These are phyloP conservation scores for Macaria notata DNA, from an alignment of 2,888 invertebrate genomes.

Conservation along the genomic window DNA sequence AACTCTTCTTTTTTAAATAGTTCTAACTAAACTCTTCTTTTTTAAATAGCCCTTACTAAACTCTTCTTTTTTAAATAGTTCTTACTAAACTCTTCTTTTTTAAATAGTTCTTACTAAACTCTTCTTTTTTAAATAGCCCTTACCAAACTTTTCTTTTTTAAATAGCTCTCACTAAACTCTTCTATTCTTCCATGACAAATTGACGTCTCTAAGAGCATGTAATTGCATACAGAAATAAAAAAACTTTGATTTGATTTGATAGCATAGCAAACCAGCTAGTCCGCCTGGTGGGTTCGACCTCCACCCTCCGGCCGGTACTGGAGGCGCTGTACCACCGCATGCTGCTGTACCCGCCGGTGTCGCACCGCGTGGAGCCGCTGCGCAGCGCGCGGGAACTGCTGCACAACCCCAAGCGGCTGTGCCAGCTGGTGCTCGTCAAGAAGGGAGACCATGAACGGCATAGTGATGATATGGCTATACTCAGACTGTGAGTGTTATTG, in stretches of 20 bases:
- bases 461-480: slow-evolving; percentile 91
- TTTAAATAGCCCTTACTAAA: too few species aligned
- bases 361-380: slow-evolving; percentile 92
- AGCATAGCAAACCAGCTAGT: slow-evolving; percentile 95
- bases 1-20: too few species aligned
- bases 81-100: too few species aligned
- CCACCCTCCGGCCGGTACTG: slow-evolving; percentile 93
- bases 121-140: too few species aligned
- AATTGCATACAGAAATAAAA: too few species aligned
- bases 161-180: too few species aligned
- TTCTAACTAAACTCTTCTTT: too few species aligned
- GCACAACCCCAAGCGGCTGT: slow-evolving; percentile 89
- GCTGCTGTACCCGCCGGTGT: slow-evolving; percentile 92
- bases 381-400: slow-evolving; percentile 91
- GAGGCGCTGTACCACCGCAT: slow-evolving; percentile 97
- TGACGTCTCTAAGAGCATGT: too few species aligned
- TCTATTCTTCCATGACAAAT: too few species aligned
- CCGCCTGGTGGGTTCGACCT: slow-evolving; percentile 92
- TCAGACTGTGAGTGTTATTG: slow-evolving; percentile 85
- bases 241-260: slow-evolving; percentile 5
- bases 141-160: too few species aligned
- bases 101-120: too few species aligned
- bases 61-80: too few species aligned
- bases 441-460: slow-evolving; percentile 81
- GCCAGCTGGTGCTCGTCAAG: slow-evolving; percentile 87